These are phyloP conservation scores for Meteorus sp. DNA, from an alignment of 1,140 invertebrate genomes.

Conservation along the genomic window DNA sequence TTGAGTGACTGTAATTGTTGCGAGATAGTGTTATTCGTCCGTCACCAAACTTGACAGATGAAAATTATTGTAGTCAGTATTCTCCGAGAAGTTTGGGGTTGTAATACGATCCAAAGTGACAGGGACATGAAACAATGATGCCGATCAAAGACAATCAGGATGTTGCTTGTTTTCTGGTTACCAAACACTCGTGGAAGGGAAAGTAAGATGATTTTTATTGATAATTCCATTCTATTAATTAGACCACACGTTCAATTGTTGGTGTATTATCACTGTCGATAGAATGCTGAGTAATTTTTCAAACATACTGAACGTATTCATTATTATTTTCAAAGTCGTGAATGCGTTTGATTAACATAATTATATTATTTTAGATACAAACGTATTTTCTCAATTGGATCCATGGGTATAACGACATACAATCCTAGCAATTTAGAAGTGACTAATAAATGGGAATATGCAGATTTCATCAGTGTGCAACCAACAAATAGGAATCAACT, in stretches of 20 bases:
- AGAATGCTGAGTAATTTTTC: too few species aligned
- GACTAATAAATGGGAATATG: conserved; percentile 94
- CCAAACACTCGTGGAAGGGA: conserved; percentile 96
- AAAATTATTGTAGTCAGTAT: conserved; percentile 23
- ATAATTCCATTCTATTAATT: too few species aligned
- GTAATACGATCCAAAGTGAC: conserved; percentile 27
- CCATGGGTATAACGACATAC: conserved; percentile 94
- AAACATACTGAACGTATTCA: neutral
- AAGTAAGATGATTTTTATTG: conserved; percentile 68
- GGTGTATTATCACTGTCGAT: too few species aligned
- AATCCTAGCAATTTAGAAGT: conserved; percentile 91
- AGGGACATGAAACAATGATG: conserved; percentile 71
- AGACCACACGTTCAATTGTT: too few species aligned
- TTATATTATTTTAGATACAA: conserved; percentile 80
- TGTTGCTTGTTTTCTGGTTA: conserved; percentile 91
- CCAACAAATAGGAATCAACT: conserved; percentile 63
- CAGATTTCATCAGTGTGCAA: conserved; percentile 77
- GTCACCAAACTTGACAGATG: conserved; percentile 24
- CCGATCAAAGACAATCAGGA: conserved; percentile 87
- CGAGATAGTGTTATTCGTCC: conserved; percentile 4
- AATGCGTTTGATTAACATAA: too few species aligned
- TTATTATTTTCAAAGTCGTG: conserved; percentile 16
- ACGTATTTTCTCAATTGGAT: conserved; percentile 95
- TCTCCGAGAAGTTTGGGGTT: conserved; percentile 30
- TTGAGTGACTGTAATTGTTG: conserved; percentile 2